Evolutionary conservation across 2,113 vertebrate species (phyloP), one percentile per base, ranked within the genome.

Genomic region (Raja brachyura): DNA sequence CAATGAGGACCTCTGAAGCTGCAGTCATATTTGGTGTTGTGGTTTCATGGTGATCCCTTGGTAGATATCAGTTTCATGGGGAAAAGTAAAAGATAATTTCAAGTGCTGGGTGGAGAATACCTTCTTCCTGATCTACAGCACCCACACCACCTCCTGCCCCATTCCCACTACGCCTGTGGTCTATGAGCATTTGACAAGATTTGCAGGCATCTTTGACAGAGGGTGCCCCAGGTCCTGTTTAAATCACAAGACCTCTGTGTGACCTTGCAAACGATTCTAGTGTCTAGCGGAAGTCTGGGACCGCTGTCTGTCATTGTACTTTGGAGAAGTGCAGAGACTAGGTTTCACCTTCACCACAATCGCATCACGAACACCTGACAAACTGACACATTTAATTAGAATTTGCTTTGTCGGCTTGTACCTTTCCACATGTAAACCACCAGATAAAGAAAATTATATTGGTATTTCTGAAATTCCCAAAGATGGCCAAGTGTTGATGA

Each of bases 381-480:
- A 86, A 59, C 13, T 7, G 54, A 61, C 59, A 85, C 81, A 85
- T 59, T 85, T 59, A 56, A 86, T 28, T 59, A n/a, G 3, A 86
- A 61, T 86, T 28, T 61, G n/a, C 16, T 63, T 31, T 63, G 3
- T 31, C 14, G 0, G n/a, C 39, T 48, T 48, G 39, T 48, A 63
- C 13, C n/a, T 66, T 86, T n/a, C 25, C 56, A 63, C 56, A 13
- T 85, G 56, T 61, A 61, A 86, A 28, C 28, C 7, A 63, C 0
- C 11, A 88, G n/a, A 63, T 59, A 73, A 73, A 20, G 28, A 9
- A 13, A 86, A n/a, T 61, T 86, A 88, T 88, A 2, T 18, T 63
- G 28, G 13, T 86, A 86, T 86, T 86, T 31, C 56, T 88, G 59
- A 88, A 88, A 63, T 88, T 88, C 59, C n/a, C 9, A 88, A 31